phyloP scores from a whole-genome alignment of 2,113 vertebrate species.

The Rhagologus leucostigma region DNA sequence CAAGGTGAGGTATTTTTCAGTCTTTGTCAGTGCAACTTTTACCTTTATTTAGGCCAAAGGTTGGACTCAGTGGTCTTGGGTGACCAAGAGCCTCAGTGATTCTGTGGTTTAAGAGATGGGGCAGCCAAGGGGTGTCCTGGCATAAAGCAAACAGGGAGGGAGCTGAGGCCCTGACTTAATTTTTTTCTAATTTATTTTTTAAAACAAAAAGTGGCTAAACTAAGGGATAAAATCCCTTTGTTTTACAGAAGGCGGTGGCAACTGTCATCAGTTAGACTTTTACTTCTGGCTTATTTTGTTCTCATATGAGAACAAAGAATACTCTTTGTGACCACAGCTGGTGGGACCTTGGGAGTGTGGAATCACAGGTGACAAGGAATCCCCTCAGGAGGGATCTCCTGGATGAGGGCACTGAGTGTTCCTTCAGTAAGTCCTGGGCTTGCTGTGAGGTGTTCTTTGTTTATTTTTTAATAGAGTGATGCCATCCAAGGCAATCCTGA shows the following conservation, averaged over 20 bases:
- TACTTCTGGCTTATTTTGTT: background rate
- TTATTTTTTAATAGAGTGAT: background rate
- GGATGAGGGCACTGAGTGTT: background rate
- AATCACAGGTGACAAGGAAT: background rate
- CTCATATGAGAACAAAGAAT: too few relatives aligned
- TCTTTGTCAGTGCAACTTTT: background rate
- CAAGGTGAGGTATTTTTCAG: background rate
- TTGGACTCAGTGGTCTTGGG: rapidly evolving
- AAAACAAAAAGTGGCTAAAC: background rate
- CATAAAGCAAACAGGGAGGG: background rate
- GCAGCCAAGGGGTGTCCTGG: background rate
- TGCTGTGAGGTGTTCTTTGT: background rate
- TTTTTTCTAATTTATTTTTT: background rate
- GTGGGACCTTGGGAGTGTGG: background rate
- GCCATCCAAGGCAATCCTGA: background rate
- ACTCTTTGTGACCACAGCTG: background rate
- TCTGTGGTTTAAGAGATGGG: background rate
- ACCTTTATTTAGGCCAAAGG: background rate
- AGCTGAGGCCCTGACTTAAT: background rate
- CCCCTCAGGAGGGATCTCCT: background rate
- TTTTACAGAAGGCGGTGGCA: background rate
- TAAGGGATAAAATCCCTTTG: rapidly evolving
- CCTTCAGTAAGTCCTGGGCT: background rate
- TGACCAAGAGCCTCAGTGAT: background rate
- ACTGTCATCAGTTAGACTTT: rapidly evolving